Percentiles rank a stretch among this genome's conserved stretches.
These are phyloP conservation scores for Megalonaias nervosa DNA, from an alignment of 1,140 invertebrate species.

Conservation along the genomic window DNA sequence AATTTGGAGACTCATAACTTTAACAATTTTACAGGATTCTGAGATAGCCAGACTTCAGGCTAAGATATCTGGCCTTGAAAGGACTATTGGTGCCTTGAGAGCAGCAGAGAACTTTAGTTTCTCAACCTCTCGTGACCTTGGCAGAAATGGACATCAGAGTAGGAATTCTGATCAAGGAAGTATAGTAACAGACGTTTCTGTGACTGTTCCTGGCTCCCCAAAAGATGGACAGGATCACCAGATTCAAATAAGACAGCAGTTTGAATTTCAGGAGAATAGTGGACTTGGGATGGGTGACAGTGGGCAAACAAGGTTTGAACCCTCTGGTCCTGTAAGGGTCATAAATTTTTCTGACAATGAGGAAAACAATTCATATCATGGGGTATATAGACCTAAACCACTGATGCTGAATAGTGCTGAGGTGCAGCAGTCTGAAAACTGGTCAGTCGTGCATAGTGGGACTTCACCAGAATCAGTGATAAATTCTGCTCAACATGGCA, in stretches of 20 bases:
- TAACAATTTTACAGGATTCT: conserved; percentile 42
- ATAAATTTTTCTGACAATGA: conserved; percentile 31
- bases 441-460: not conserved
- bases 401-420: conserved; percentile 26
- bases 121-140: not conserved
- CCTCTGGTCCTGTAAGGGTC: conserved; percentile 25
- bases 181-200: conserved; percentile 21
- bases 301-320: conserved; percentile 23
- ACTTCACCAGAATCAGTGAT: conserved; percentile 24
- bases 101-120: conserved; percentile 27
- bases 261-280: conserved; percentile 25
- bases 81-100: conserved; percentile 39
- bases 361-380: conserved; percentile 19
- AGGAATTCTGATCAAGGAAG: conserved; percentile 2
- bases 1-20: conserved; percentile 1
- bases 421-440: conserved; percentile 13
- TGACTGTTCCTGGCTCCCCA: conserved; percentile 8
- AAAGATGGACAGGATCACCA: not conserved
- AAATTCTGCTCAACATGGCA: conserved; percentile 14
- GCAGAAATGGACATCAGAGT: too few relatives aligned
- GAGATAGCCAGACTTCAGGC: conserved; percentile 58
- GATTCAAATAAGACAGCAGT: conserved; percentile 26
- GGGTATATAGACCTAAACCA: conserved; percentile 31
- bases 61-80: conserved; percentile 53
- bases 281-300: conserved; percentile 3